A percentile compares a stretch with the other conserved stretches of the same genome.
Evolutionary conservation across 2,888 invertebrate genomes (phyloP).

Genomic region (Lasioglossum calceatum): DNA sequence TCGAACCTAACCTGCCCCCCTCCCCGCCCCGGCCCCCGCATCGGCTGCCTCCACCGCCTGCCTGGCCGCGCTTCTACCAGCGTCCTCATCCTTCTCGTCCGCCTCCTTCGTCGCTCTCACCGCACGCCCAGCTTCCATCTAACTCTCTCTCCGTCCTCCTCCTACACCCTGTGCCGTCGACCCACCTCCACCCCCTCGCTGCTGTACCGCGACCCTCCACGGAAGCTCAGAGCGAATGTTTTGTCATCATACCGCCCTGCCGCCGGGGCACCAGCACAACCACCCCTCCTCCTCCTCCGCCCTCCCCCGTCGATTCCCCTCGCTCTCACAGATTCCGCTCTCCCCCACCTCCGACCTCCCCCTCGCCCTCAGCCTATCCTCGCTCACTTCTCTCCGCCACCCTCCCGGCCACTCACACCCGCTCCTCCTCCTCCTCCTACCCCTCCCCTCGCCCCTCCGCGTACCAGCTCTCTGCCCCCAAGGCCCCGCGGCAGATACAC

Average conservation of each 20-base stretch:
- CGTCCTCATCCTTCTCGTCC: slow-evolving; percentile 54
- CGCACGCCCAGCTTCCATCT: slow-evolving; percentile 56
- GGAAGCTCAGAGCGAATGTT: slow-evolving; percentile 83
- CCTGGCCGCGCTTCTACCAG: slow-evolving; percentile 51
- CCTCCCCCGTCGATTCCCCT: slow-evolving; percentile 23
- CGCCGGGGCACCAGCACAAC: slow-evolving; percentile 60
- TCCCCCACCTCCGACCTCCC: slow-evolving; percentile 23
- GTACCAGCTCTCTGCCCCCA: slow-evolving; percentile 57
- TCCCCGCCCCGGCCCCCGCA: slow-evolving; percentile 50
- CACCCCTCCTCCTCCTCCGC: slow-evolving; percentile 55
- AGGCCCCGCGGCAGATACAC: slow-evolving; percentile 72
- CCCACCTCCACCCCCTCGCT: slow-evolving; percentile 23
- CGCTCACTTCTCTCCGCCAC: slow-evolving; percentile 43
- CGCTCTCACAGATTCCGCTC: slow-evolving; percentile 45
- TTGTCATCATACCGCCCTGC: slow-evolving; percentile 82
- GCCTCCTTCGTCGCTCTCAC: slow-evolving; percentile 58
- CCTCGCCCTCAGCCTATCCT: slow-evolving; percentile 48
- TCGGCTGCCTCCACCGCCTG: slow-evolving; percentile 57
- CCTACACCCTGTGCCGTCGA: not conserved
- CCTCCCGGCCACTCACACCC: slow-evolving; percentile 42
- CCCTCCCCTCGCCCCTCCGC: slow-evolving; percentile 18
- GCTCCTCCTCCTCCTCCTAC: slow-evolving; percentile 39
- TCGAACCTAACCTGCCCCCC: slow-evolving; percentile 69
- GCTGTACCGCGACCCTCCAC: slow-evolving; percentile 69
- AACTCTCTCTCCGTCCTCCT: slow-evolving; percentile 47